Conservation (phyloP, 2,113 vertebrate species). For the Todiramphus chloris region DNA sequence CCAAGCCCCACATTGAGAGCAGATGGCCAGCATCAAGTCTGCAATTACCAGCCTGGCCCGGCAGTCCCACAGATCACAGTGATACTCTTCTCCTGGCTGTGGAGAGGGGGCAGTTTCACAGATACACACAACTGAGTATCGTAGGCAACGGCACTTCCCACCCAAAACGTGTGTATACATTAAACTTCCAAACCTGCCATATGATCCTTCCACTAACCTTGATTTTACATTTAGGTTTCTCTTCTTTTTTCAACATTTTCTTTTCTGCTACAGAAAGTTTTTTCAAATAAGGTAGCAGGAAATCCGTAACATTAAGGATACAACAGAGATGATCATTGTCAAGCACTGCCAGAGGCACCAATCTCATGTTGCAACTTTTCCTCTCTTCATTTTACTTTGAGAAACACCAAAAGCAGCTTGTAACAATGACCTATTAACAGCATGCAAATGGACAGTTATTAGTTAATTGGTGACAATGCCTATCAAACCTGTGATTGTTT, state of each 20-base stretch:
- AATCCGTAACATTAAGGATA: accelerated
- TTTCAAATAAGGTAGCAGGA: not conserved
- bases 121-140: not conserved
- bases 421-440: not conserved
- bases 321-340: not conserved
- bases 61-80: not conserved
- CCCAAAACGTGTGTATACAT: not conserved
- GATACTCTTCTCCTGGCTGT: not conserved
- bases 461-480: not conserved
- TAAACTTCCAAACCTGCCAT: not conserved
- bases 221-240: not conserved
- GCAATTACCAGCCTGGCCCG: not conserved
- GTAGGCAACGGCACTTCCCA: not conserved
- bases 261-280: not conserved
- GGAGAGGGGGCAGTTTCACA: not conserved
- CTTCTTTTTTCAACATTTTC: not conserved
- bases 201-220: not conserved
- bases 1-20: not conserved
- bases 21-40: constrained; percentile 18
- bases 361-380: not conserved
- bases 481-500: not conserved
- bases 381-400: not conserved
- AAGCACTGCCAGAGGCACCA: not conserved
- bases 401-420: not conserved
- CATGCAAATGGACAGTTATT: not conserved